phyloP scores from a whole-genome alignment of 1,140 invertebrate genomes.

The Frieseomelitta varia region DNA sequence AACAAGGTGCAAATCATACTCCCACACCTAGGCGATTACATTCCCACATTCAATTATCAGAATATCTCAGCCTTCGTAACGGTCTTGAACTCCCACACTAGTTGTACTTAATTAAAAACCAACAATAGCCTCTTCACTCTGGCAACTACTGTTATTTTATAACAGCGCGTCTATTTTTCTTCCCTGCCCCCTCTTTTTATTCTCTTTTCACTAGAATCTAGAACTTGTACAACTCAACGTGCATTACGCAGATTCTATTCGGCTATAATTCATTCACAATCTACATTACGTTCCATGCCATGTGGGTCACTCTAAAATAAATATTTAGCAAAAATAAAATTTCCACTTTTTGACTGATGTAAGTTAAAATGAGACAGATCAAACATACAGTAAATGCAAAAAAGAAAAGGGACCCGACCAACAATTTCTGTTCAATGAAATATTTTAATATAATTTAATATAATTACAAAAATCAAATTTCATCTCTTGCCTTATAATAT shows the following conservation, averaged over 20 bases:
- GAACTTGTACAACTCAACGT: not conserved
- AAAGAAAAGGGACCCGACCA: not conserved
- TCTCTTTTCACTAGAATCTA: not conserved
- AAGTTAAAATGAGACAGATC: no score
- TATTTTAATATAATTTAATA: not conserved
- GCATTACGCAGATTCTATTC: not conserved
- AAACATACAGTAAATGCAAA: no score
- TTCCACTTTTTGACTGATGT: no score
- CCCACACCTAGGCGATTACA: conserved; percentile 20
- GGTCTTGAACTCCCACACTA: conserved; percentile 44
- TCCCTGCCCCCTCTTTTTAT: not conserved
- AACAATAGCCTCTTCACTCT: conserved; percentile 19
- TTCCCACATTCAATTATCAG: conserved; percentile 52
- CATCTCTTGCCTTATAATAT: not conserved
- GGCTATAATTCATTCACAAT: not conserved
- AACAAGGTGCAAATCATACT: not conserved
- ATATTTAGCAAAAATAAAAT: not conserved
- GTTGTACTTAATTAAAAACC: conserved; percentile 30
- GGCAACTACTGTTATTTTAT: conserved; percentile 41
- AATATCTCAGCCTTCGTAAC: conserved; percentile 46
- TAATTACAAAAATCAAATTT: not conserved
- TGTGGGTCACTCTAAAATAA: no score
- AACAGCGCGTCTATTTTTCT: not conserved
- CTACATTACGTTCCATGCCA: not conserved
- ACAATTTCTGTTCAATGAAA: not conserved